Evolutionary conservation across 2,888 invertebrate species (phyloP), one percentile per base, ranked within the genome.

Genomic region (Anoplius nigerrimus): DNA sequence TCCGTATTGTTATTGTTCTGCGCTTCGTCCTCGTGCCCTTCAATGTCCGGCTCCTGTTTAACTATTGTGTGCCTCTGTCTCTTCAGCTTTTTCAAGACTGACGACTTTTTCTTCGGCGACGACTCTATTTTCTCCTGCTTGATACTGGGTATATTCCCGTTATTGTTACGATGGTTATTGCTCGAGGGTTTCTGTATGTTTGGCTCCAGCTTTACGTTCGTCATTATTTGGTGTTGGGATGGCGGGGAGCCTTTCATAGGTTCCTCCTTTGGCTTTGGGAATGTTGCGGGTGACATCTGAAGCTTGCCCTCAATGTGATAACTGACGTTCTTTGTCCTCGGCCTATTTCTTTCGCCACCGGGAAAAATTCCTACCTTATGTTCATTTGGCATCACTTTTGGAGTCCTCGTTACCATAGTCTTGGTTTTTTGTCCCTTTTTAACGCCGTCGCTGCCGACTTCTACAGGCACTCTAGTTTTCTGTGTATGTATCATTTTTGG

Each of bases 401-500:
- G 89, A 8, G 91, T 91, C 74, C 91, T 87, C 0, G 91, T 91
- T 0, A 92, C 90, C 82, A 91, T 88, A 0, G 92, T 92, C 78
- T 90, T 91, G 0, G 92, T 91, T 76, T 91, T 92, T 60, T 92
- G 92, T 42, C 91, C 88, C 24, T 89, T 89, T 62, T 91, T 91
- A 0, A 91, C 90, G 16, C 91, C 91, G 61, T 91, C 91, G 8
- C 88, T 89, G 1, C 90, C 89, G 0, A 87, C 74, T 60, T 91
- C 91, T 0, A 90, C 90, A 0, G 91, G 88, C 1, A 91, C 90
- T 43, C 91, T 88, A 56, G 91, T 91, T 79, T 92, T 93, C 83
- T 93, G 93, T 0, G 95, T 95, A 85, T 94, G 94, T 78, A 95
- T 95, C 94, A 95, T 94, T 82, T 93, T 93, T 2, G 94, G 94